These are phyloP conservation scores for Petrocephalus zakoni DNA, from an alignment of 2,113 vertebrate species.

Conservation along the genomic window DNA sequence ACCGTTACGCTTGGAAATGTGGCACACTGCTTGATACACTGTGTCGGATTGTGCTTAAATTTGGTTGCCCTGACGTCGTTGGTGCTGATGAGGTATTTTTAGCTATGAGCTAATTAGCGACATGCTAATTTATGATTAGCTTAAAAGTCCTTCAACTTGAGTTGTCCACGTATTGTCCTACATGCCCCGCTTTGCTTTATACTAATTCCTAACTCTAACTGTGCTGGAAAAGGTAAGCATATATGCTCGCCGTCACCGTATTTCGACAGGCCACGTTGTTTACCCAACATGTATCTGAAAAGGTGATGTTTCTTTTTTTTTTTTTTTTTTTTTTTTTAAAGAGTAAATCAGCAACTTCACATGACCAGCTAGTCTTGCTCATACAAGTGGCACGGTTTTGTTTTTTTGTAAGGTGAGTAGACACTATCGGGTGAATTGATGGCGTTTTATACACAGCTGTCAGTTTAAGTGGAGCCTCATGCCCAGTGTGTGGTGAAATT, in stretches of 20 bases:
- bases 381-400: not conserved
- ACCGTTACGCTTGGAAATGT: conserved; percentile 43
- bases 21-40: not conserved
- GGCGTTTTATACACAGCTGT: not conserved
- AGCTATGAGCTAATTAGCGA: not conserved
- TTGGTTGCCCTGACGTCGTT: not conserved
- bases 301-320: not conserved
- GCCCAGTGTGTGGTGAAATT: not conserved
- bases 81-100: not conserved
- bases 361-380: not conserved
- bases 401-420: not conserved
- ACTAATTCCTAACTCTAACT: not conserved
- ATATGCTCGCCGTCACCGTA: not conserved
- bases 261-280: not conserved
- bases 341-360: not conserved
- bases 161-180: not conserved
- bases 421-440: not conserved
- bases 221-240: not conserved
- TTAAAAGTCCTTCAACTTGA: not conserved
- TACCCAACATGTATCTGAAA: not conserved
- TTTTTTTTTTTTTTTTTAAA: no score
- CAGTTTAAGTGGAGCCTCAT: not conserved
- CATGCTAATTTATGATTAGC: not conserved
- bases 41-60: not conserved
- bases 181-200: not conserved